Evolutionary conservation across 2,797 vertebrate species (phyloP).

Genomic region (Macropus fuliginosus): DNA sequence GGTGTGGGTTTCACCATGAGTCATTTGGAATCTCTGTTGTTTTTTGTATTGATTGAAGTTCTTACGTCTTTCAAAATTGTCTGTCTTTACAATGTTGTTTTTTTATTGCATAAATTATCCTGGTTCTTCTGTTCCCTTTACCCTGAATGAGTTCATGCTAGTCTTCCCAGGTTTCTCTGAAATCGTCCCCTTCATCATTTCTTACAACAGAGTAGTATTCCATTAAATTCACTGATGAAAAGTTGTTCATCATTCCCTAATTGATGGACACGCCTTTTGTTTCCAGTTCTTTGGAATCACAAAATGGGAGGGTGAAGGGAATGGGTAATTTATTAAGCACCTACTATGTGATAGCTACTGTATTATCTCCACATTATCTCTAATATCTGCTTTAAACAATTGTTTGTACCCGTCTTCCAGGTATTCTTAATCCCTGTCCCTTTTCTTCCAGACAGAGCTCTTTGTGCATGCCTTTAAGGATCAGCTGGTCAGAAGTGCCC

Average conservation of each 20-base stretch:
- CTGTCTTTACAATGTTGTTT: background rate
- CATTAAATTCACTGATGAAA: background rate
- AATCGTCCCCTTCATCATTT: background rate
- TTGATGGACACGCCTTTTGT: background rate
- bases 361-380: background rate
- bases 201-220: background rate
- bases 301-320: background rate
- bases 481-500: conserved; percentile 96
- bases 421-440: conserved; percentile 50
- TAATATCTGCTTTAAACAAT: conserved; percentile 10
- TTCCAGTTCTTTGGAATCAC: background rate
- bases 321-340: background rate
- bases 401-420: background rate
- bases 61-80: background rate
- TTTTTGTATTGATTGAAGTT: background rate
- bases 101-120: background rate
- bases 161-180: background rate
- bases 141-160: background rate
- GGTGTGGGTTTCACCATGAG: background rate
- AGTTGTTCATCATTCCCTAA: background rate
- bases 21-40: background rate
- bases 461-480: conserved; percentile 98
- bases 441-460: conserved; percentile 91
- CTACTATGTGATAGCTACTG: background rate
- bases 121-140: background rate